Conservation (phyloP, 2,113 vertebrate genomes). For the Varanus komodoensis region DNA sequence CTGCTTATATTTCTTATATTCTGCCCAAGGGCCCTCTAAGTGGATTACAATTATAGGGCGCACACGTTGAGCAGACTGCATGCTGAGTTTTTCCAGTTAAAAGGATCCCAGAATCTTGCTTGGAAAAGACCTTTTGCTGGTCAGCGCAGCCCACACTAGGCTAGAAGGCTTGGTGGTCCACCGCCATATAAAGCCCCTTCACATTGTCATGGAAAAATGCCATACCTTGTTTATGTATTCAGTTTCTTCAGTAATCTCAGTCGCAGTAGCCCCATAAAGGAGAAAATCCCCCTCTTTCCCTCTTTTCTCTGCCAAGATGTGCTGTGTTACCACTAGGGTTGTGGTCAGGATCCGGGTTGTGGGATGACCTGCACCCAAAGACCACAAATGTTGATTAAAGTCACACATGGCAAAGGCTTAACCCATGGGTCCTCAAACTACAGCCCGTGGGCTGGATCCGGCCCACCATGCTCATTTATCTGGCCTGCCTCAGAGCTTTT, state of each 20-base stretch:
- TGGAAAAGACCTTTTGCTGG: neutral
- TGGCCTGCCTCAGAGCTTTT: too few species aligned
- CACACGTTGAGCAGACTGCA: neutral
- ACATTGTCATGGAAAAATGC: neutral
- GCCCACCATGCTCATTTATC: too few species aligned
- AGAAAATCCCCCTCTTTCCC: conserved; percentile 18
- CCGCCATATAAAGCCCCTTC: neutral
- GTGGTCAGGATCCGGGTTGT: conserved; percentile 53
- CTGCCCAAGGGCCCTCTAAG: too few species aligned
- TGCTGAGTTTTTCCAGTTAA: neutral
- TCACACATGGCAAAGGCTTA: neutral
- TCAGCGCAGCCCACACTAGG: too few species aligned
- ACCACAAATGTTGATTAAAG: neutral
- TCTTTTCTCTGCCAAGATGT: neutral
- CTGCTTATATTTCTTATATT: too few species aligned
- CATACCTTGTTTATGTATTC: conserved; percentile 76
- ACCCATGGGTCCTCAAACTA: too few species aligned
- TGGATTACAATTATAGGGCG: too few species aligned
- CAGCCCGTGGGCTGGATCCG: too few species aligned
- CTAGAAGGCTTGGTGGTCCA: neutral
- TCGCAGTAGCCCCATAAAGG: conserved; percentile 33
- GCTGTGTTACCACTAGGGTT: conserved; percentile 40
- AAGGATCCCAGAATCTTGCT: neutral
- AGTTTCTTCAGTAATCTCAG: conserved; percentile 74
- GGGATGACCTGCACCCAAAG: accelerated